Base-by-base conservation (phyloP, 2,797 vertebrate species). In the Acrossocheilus wenchowensis region DNA sequence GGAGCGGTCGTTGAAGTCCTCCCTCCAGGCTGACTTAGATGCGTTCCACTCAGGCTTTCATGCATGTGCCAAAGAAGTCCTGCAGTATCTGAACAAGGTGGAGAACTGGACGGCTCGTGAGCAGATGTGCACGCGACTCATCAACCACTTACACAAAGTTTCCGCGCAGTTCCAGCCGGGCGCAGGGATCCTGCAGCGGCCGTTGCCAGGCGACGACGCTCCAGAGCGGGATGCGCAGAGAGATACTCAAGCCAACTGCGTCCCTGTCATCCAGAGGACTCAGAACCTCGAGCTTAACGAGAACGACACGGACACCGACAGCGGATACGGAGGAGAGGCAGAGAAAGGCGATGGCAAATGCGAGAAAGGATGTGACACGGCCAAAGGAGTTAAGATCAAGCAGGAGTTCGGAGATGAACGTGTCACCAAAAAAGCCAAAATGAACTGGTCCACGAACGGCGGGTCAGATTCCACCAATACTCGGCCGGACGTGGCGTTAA, bases 271-370 rank as follows among this genome's bases (percentile, higher is more conserved):
- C 89, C 98, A 98, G 95, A 96, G 97, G 95, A 98, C 97, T 94
- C 97, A 97, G 71, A 93, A 92, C 39, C 94, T 95, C 84, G 96
- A 95, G 92, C 91, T 94, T 82, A 98, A 95, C 52, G 97, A 98
- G 92, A 97, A 96, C 62, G 98, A 99, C 95, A 99, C 98, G 1
- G 98, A 99, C 94, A 99, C 98, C 12, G 98, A 99, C 95, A 99
- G 98, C 79, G 98, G 98, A 87, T 99, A 99, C 80, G 98, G 98
- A 3, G 98, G 98, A 0, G 98, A 98, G 85, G 94, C 95, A 0
- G 98, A 98, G 64, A 96, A 96, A 93, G 90, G 88, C 50, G 96
- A 96, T 0, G 91, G 92, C 36, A 95, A 94, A 89, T 57, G 64
- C 8, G 93, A 95, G 0, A 95, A 94, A 90, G 96, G 93, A 19